Conservation (phyloP, 2,797 vertebrate species). For the Xenops minutus region DNA sequence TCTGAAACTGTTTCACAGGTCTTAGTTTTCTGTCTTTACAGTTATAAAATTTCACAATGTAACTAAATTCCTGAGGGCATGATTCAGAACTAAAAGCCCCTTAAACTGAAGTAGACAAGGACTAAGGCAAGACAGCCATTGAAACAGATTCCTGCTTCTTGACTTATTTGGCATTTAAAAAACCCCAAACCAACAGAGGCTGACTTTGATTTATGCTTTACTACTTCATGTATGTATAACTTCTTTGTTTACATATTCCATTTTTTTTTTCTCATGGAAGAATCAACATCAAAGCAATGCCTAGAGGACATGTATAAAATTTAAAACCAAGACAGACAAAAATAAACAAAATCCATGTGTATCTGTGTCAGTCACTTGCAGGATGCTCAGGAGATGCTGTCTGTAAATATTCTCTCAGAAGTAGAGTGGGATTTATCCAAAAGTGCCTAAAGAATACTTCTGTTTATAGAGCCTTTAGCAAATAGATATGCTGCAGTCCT, state of each 20-base stretch:
- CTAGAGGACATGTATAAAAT: conserved; percentile 69
- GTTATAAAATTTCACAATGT: conserved; percentile 59
- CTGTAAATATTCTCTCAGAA: conserved; percentile 38
- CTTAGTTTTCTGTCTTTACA: conserved; percentile 43
- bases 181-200: background rate
- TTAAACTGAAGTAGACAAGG: conserved; percentile 59
- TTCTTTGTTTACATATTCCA: conserved; percentile 70
- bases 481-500: background rate
- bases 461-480: conserved; percentile 1
- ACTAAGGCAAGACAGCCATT: conserved; percentile 39
- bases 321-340: conserved; percentile 68
- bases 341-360: conserved; percentile 76
- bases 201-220: conserved; percentile 67
- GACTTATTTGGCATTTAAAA: conserved; percentile 23
- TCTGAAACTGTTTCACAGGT: conserved; percentile 60
- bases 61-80: conserved; percentile 56
- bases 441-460: background rate
- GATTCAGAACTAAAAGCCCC: conserved; percentile 48
- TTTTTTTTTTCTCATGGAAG: conserved; percentile 7
- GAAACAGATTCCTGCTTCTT: conserved; percentile 65
- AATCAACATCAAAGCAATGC: conserved; percentile 73
- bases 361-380: conserved; percentile 42
- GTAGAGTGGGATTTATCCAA: background rate
- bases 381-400: conserved; percentile 37
- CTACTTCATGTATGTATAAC: conserved; percentile 50